Evolutionary conservation across 2,113 vertebrate genomes (phyloP).

Genomic region (Serinus canaria): DNA sequence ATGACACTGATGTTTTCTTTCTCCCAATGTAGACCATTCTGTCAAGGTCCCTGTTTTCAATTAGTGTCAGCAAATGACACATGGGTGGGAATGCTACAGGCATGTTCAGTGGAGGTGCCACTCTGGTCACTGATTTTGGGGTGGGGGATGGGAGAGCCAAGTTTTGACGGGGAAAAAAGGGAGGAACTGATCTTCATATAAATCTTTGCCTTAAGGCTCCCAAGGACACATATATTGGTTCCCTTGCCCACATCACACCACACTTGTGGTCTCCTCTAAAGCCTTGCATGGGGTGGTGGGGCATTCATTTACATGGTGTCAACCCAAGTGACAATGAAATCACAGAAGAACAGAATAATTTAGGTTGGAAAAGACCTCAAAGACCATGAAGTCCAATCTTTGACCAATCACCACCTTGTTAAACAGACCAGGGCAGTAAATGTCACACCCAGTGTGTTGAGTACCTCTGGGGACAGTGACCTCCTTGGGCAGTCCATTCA

Average conservation of each 20-base stretch:
- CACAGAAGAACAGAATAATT: neutral
- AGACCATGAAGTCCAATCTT: neutral
- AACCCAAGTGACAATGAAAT: neutral
- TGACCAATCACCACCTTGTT: neutral
- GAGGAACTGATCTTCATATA: neutral
- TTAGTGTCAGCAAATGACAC: neutral
- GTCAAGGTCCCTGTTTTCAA: slow-evolving; percentile 4
- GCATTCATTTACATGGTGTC: neutral
- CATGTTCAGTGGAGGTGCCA: neutral
- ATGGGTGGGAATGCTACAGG: neutral
- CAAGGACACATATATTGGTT: neutral
- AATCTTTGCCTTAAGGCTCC: neutral
- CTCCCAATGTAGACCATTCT: slow-evolving; percentile 3
- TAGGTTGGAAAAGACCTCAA: neutral
- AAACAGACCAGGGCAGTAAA: neutral
- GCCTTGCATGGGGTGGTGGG: neutral
- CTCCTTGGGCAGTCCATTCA: neutral
- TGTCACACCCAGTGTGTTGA: neutral
- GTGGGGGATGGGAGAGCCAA: neutral
- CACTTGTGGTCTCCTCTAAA: neutral
- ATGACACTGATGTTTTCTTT: slow-evolving; percentile 44
- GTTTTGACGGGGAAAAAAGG: neutral
- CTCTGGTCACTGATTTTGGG: neutral
- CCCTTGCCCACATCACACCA: neutral
- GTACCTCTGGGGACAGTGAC: neutral